Evolutionary conservation across 1,140 invertebrate genomes (phyloP), one percentile per base, ranked within the genome.

Genomic region (Eriosoma lanigerum): DNA sequence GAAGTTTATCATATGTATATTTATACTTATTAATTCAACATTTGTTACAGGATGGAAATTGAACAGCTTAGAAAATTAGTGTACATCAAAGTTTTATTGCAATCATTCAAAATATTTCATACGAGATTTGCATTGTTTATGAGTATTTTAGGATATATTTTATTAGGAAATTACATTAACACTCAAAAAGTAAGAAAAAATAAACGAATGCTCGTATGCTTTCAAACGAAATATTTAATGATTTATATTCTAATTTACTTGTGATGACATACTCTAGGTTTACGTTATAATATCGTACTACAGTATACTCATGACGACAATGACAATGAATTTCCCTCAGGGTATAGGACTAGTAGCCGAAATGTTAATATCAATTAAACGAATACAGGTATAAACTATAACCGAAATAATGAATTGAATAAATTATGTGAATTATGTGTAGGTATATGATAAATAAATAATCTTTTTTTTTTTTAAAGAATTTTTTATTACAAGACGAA

Each of bases 41-140:
- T n/a, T n/a, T 54, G 1, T 44, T 17, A 44, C 70, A 89, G 88
- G 76, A 83, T 84, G 80, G 87, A 89, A 84, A 84, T 93, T 76
- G 88, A 87, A 64, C 89, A 91, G 0, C 91, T 95, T 29, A 88
- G 88, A 81, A 87, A 88, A 82, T 88, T 91, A 19, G 90, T 91
- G 19, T 91, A 90, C 82, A 90, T 94, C n/a, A 89, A 90, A 62
- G 93, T 92, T 9, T 87, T 94, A 2, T 88, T 92, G 62, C 86
- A 93, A 82, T 93, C 91, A 0, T 92, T 92, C 82, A 91, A 92
- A 66, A 90, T 91, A 86, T 93, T 92, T 84, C 88, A 90, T 24
- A 89, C 93, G 0, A 90, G 93, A 82, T 87, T 94, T 21, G 90
- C 93, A 44, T 89, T 95, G 60, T 95, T 95, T 84, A 87, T 92